Evolutionary conservation across 2,797 vertebrate genomes (phyloP).

Genomic region (Hydrocynus forskahlii): DNA sequence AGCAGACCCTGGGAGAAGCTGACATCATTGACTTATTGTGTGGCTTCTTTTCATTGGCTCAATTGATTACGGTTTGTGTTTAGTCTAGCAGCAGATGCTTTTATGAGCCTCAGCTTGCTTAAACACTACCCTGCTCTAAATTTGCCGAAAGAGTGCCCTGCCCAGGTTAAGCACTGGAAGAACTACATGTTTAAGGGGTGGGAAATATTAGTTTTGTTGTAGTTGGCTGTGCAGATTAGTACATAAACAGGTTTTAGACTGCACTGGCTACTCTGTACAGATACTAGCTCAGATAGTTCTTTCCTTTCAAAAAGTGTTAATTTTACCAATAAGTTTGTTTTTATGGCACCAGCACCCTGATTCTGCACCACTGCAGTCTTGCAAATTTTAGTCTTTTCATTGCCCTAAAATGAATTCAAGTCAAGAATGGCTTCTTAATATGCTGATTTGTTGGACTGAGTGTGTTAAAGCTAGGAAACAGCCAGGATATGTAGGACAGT

Average conservation of each 20-base stretch:
- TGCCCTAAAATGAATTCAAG: background rate
- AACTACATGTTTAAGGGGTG: background rate
- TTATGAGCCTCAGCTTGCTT: constrained; percentile 21
- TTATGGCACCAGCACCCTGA: no score
- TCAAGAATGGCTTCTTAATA: constrained; percentile 6
- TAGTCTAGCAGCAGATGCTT: constrained; percentile 36
- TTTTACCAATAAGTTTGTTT: no score
- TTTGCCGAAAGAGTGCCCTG: background rate
- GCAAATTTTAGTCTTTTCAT: background rate
- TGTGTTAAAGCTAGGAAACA: background rate
- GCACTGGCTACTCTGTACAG: no score
- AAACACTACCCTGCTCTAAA: background rate
- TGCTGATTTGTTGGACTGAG: background rate
- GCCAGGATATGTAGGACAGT: background rate
- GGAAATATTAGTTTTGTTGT: constrained; percentile 1
- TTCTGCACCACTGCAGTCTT: background rate
- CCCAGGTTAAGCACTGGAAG: constrained; percentile 6
- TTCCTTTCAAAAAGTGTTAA: no score
- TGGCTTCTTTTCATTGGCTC: constrained; percentile 9
- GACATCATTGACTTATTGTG: constrained; percentile 35
- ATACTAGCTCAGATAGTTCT: no score
- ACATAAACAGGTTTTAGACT: background rate
- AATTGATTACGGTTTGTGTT: constrained; percentile 25
- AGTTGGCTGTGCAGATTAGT: constrained; percentile 7
- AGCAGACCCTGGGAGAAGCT: constrained; percentile 25